phyloP scores from a whole-genome alignment of 2,113 vertebrate genomes.

The Myiozetetes cayanensis region DNA sequence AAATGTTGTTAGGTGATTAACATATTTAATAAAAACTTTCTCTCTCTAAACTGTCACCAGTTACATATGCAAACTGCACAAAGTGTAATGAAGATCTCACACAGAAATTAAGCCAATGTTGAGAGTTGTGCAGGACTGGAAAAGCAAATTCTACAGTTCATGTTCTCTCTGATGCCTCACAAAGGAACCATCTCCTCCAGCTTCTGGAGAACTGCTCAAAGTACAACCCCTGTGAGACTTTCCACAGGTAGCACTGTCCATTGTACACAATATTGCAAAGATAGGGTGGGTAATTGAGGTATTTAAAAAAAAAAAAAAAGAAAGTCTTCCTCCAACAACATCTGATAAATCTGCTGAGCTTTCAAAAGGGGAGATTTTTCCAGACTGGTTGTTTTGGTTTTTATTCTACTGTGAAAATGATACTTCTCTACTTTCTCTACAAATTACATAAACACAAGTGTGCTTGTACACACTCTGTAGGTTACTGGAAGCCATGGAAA shows the following conservation, averaged over 20 bases:
- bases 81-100: not conserved
- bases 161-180: not conserved
- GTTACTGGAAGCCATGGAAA: not conserved
- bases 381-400: not conserved
- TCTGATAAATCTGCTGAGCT: not conserved
- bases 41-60: not conserved
- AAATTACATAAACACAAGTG: not conserved
- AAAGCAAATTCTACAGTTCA: not conserved
- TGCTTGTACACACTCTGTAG: not conserved
- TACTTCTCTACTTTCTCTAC: not conserved
- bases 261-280: not conserved
- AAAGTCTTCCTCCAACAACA: not conserved
- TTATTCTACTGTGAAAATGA: not conserved
- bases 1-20: not conserved
- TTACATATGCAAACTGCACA: not conserved
- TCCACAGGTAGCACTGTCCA: not conserved
- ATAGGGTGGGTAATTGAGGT: not conserved
- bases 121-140: not conserved
- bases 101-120: not conserved
- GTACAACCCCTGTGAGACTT: not conserved
- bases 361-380: not conserved
- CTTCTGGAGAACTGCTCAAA: not conserved
- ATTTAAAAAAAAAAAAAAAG: not conserved
- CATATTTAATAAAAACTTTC: not conserved
- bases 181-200: not conserved